phyloP scores from a whole-genome alignment of 1,140 invertebrate species.

The Delia radicum region DNA sequence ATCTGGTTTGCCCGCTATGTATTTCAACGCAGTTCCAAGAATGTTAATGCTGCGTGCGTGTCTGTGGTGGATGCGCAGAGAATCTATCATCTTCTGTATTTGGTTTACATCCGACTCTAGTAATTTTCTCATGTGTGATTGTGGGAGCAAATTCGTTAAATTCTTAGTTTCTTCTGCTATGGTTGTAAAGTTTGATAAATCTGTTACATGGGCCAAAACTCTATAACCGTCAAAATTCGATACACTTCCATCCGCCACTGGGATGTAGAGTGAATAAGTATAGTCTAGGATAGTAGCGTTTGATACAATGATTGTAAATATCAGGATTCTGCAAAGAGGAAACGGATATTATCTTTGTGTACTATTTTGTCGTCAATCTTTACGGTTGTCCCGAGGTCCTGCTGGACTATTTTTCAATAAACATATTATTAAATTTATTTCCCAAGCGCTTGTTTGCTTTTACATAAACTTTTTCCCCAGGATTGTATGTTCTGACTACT shows the following conservation, averaged over 20 bases:
- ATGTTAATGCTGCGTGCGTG: conserved; percentile 27
- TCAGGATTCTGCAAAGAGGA: background rate
- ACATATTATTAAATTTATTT: background rate
- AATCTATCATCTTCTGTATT: conserved; percentile 12
- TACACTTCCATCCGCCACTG: conserved; percentile 5
- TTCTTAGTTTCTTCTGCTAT: conserved; percentile 25
- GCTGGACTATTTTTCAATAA: too few relatives aligned
- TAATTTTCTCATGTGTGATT: conserved; percentile 29
- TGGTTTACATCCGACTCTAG: conserved; percentile 17
- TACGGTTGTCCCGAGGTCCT: too few relatives aligned
- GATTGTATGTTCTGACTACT: background rate
- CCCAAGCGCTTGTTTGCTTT: too few relatives aligned
- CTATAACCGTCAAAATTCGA: conserved; percentile 18
- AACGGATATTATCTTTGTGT: background rate
- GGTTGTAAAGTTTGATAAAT: conserved; percentile 22
- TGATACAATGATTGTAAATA: background rate
- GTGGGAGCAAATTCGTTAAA: conserved; percentile 13
- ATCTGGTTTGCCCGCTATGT: conserved; percentile 12
- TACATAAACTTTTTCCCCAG: too few relatives aligned
- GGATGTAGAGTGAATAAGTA: background rate
- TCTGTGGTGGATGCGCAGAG: conserved; percentile 19
- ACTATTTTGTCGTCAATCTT: too few relatives aligned
- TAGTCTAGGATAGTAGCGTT: background rate
- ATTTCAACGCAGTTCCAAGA: conserved; percentile 26
- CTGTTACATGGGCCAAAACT: conserved; percentile 25